Conservation (phyloP, 2,888 invertebrate genomes). For the Phrixothrix hirtus region DNA sequence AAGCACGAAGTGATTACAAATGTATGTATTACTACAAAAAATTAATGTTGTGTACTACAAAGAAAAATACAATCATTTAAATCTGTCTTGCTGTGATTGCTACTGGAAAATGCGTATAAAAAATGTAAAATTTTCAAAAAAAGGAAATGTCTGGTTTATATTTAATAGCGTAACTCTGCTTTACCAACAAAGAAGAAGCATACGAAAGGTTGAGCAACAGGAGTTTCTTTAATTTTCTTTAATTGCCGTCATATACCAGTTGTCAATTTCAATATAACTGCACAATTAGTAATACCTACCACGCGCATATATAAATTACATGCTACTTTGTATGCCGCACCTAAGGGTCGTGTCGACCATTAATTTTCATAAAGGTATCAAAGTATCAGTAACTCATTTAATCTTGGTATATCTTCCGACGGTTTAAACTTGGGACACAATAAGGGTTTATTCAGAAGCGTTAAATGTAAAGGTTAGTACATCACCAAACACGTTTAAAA, state of each 20-base stretch:
- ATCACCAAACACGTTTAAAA: background rate
- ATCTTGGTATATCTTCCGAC: background rate
- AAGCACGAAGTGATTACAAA: slow-evolving; percentile 15
- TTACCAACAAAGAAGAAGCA: background rate
- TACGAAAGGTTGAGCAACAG: slow-evolving; percentile 12
- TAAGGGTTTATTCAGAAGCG: background rate
- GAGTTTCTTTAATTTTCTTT: slow-evolving; percentile 28
- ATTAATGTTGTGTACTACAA: too few relatives aligned
- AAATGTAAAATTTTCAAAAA: too few relatives aligned
- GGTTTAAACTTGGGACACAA: background rate
- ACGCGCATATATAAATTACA: slow-evolving; percentile 22
- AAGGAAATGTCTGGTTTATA: too few relatives aligned
- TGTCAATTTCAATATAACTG: slow-evolving; percentile 28
- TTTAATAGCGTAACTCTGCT: too few relatives aligned
- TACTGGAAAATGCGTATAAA: background rate
- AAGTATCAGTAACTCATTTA: slow-evolving; percentile 12
- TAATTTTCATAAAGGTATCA: slow-evolving; percentile 27
- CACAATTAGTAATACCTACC: slow-evolving; percentile 23
- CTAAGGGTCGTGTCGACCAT: slow-evolving; percentile 26
- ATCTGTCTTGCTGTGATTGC: too few relatives aligned
- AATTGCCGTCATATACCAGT: slow-evolving; percentile 26
- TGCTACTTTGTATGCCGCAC: slow-evolving; percentile 23
- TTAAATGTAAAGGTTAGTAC: background rate
- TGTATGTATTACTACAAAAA: slow-evolving; percentile 13
- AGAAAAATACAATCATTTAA: background rate